phyloP scores from a whole-genome alignment of 2,113 vertebrate species.

The Lutjanus erythropterus region DNA sequence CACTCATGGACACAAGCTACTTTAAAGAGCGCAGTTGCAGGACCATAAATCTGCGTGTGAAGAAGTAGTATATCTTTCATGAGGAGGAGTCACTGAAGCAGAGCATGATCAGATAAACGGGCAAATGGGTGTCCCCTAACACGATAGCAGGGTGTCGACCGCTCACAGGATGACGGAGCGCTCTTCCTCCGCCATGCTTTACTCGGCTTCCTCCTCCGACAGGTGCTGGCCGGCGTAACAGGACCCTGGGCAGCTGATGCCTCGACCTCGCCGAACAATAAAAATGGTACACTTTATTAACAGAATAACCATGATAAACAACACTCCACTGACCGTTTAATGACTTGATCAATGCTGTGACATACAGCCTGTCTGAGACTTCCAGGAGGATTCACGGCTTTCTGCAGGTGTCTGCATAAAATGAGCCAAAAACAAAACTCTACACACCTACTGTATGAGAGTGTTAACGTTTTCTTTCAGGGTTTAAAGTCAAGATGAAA shows the following conservation, averaged over 20 bases:
- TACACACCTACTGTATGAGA: background rate
- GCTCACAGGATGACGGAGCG: constrained; percentile 3
- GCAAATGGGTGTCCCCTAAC: background rate
- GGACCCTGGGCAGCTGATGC: constrained; percentile 12
- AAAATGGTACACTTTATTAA: constrained; percentile 45
- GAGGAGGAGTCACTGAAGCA: constrained; percentile 9
- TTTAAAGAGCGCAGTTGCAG: background rate
- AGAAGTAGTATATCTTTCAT: background rate
- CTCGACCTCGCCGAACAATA: background rate
- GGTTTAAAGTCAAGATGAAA: too few relatives aligned
- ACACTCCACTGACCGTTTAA: constrained; percentile 56
- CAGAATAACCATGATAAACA: constrained; percentile 38
- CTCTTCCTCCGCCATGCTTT: background rate
- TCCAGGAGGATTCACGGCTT: constrained; percentile 15
- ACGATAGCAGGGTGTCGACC: background rate
- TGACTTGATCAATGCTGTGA: constrained; percentile 68
- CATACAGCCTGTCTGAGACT: constrained; percentile 35
- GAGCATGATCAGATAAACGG: constrained; percentile 23
- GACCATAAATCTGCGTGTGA: background rate
- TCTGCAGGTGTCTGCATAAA: background rate
- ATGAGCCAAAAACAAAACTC: background rate
- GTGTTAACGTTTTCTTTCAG: background rate
- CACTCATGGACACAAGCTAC: background rate
- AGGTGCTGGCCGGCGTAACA: constrained; percentile 8
- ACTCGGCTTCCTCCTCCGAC: background rate